Conservation (phyloP, 2,113 vertebrate species). For the Rhizomys pruinosus region DNA sequence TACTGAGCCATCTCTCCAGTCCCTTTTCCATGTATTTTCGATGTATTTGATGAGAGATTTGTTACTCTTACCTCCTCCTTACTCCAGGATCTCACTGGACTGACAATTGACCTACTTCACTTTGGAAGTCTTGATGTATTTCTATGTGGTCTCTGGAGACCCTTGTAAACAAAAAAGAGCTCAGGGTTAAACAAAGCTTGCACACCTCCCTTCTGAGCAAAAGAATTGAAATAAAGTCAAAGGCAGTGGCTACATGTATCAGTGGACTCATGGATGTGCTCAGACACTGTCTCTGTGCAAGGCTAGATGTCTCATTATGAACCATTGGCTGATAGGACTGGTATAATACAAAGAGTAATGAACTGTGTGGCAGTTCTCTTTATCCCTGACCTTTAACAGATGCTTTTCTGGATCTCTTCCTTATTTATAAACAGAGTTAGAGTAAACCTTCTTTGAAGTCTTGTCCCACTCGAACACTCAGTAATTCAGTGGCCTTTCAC, state of each 20-base stretch:
- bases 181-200: not conserved
- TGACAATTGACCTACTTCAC: not conserved
- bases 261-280: not conserved
- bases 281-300: not conserved
- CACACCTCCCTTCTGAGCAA: slow-evolving; percentile 14
- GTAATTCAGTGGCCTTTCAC: slow-evolving; percentile 15
- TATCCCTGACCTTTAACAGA: not conserved
- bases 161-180: not conserved
- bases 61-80: not conserved
- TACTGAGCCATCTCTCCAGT: not conserved
- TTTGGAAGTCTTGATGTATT: not conserved
- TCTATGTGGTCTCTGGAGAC: not conserved
- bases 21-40: not conserved
- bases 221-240: not conserved
- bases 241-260: not conserved
- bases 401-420: slow-evolving; percentile 38
- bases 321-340: not conserved
- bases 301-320: not conserved
- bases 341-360: not conserved
- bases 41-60: not conserved
- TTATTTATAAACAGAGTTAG: slow-evolving; percentile 36
- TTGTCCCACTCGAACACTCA: not conserved
- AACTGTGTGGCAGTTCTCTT: not conserved
- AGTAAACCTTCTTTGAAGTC: slow-evolving; percentile 27
- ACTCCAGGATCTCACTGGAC: not conserved